Percentiles rank a stretch among this genome's conserved stretches.
Conservation (phyloP, 2,797 vertebrate genomes). For the Galaxias olidus region DNA sequence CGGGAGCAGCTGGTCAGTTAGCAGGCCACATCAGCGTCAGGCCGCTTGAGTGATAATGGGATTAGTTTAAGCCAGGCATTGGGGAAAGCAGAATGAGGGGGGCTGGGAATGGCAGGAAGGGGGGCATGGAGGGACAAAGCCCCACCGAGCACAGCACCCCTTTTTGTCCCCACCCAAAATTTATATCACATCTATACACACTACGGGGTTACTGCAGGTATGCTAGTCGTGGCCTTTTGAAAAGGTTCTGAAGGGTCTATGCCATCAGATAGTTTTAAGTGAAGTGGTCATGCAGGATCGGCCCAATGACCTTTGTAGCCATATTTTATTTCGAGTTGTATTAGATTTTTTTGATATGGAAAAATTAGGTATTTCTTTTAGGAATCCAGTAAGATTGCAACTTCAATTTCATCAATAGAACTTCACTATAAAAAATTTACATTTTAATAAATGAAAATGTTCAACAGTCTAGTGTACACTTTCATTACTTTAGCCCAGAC, state of each 20-base stretch:
- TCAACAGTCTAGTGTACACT: too few species aligned
- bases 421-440: too few species aligned
- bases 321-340: neutral
- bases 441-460: too few species aligned
- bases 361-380: too few species aligned
- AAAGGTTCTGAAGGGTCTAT: neutral
- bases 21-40: constrained; percentile 77
- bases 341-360: too few species aligned
- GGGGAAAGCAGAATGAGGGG: constrained; percentile 52
- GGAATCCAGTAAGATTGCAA: too few species aligned
- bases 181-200: constrained; percentile 6
- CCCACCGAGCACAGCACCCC: neutral
- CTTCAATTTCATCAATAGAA: too few species aligned
- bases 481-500: too few species aligned
- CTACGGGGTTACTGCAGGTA: constrained; percentile 4
- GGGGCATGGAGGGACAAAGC: neutral
- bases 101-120: neutral
- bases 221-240: neutral
- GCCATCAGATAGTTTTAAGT: too few species aligned
- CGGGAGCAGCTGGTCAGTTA: constrained; percentile 93
- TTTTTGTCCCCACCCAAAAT: neutral
- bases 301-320: constrained; percentile 2
- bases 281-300: neutral
- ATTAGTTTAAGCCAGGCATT: constrained; percentile 70
- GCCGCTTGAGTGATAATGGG: constrained; percentile 80